These are phyloP conservation scores for Glandiceps talaboti DNA, from an alignment of 53 echinoderm and acorn worm species.

Conservation along the genomic window DNA sequence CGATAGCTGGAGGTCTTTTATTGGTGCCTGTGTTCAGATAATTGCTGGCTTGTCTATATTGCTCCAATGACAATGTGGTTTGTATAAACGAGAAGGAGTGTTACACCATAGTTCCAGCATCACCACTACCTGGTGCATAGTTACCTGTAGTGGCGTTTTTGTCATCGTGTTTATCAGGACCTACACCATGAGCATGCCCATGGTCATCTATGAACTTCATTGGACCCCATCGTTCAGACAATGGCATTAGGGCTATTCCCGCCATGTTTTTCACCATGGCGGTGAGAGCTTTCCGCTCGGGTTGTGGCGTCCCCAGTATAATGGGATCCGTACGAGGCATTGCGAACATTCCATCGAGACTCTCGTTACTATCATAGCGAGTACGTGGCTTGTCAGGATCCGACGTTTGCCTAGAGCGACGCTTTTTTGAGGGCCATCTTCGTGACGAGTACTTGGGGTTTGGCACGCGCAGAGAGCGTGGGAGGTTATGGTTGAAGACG, in stretches of 20 bases:
- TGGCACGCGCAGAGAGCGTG: background rate
- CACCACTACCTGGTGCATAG: too few species aligned
- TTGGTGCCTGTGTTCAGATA: too few species aligned
- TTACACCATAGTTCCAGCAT: too few species aligned
- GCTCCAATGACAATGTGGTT: too few species aligned
- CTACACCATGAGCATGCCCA: too few species aligned
- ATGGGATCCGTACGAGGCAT: background rate
- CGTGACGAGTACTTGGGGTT: background rate
- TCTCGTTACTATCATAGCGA: background rate
- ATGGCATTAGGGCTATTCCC: background rate
- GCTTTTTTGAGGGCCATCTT: background rate
- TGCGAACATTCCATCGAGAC: background rate
- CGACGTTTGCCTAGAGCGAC: background rate
- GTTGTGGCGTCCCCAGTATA: background rate
- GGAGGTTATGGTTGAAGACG: background rate
- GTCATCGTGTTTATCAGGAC: too few species aligned
- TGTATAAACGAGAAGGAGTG: too few species aligned
- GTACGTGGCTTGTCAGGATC: background rate
- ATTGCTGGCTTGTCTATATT: too few species aligned
- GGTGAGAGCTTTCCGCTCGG: background rate
- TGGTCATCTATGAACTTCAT: background rate
- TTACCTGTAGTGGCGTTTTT: too few species aligned
- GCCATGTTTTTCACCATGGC: background rate
- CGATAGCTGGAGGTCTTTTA: too few species aligned
- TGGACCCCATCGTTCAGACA: background rate